A percentile compares a stretch with the other conserved stretches of the same genome.
phyloP scores from a whole-genome alignment of 2,113 vertebrate species.

The Hippocampus comes region DNA sequence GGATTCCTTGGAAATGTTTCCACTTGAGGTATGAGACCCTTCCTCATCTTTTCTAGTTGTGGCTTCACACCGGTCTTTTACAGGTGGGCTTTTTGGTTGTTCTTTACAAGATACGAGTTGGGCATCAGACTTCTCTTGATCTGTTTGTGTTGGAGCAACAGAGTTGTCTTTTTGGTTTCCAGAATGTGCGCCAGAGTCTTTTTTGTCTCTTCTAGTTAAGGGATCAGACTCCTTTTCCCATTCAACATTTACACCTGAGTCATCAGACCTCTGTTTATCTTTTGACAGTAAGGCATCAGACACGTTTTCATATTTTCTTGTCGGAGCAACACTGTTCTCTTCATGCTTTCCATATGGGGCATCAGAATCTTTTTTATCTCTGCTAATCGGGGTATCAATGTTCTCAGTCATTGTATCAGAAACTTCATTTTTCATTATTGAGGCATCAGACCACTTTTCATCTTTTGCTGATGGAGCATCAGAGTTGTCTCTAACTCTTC shows the following conservation, averaged over 20 bases:
- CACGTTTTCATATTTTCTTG: not conserved
- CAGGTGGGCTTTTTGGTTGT: not conserved
- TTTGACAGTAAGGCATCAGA: not conserved
- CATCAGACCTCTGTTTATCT: not conserved
- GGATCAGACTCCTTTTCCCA: not conserved
- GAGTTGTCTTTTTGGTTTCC: not conserved
- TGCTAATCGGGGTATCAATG: not conserved
- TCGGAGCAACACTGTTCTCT: not conserved
- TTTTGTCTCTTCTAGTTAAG: not conserved
- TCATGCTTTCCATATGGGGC: not conserved
- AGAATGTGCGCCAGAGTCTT: not conserved
- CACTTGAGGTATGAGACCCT: not conserved
- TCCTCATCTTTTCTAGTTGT: not conserved
- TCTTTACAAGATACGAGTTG: not conserved
- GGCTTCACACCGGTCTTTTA: not conserved
- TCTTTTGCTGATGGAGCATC: not conserved
- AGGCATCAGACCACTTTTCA: not conserved
- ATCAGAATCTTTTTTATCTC: not conserved
- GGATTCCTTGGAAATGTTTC: not conserved
- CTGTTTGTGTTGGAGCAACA: not conserved
- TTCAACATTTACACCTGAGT: not conserved
- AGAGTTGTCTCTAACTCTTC: not conserved
- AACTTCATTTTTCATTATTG: not conserved
- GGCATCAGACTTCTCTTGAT: not conserved
- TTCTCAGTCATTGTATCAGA: not conserved